Percentiles rank a stretch among this genome's conserved stretches.
Evolutionary conservation across 2,797 vertebrate genomes (phyloP).

Genomic region (Poeciliopsis presidionis): DNA sequence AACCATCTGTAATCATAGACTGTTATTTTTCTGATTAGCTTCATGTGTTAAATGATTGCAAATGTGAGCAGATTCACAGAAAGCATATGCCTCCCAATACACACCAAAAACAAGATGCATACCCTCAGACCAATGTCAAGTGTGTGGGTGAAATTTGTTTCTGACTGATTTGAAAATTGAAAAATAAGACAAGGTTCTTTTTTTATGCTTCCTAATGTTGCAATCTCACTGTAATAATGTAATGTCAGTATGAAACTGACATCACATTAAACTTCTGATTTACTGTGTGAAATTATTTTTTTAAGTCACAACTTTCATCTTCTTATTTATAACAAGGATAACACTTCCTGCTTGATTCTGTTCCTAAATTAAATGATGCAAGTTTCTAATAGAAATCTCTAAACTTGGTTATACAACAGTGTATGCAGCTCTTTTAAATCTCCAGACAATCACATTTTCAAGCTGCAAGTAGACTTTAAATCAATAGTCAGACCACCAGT

Average conservation of each 20-base stretch:
- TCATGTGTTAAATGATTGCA: conserved; percentile 53
- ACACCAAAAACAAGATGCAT: conserved; percentile 3
- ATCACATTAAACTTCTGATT: not conserved
- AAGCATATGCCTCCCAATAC: conserved; percentile 1
- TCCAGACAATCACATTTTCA: conserved; percentile 16
- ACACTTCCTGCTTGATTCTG: conserved; percentile 1
- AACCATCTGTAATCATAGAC: conserved; percentile 46
- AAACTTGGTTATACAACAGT: conserved; percentile 8
- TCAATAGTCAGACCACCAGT: conserved; percentile 58
- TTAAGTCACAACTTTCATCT: conserved; percentile 16
- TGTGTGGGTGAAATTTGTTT: conserved; percentile 8
- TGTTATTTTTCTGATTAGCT: conserved; percentile 67
- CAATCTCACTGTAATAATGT: conserved; percentile 41
- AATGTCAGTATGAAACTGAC: conserved; percentile 47
- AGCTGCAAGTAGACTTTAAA: conserved; percentile 32
- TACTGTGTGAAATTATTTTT: conserved; percentile 25
- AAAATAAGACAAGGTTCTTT: conserved; percentile 9
- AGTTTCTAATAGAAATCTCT: not conserved
- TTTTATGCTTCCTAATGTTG: conserved; percentile 29
- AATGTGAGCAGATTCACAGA: conserved; percentile 11
- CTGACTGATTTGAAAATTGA: conserved; percentile 26
- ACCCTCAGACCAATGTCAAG: conserved; percentile 16
- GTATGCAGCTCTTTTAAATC: conserved; percentile 13
- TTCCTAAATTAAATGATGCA: conserved; percentile 3
- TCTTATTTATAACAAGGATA: conserved; percentile 17